A percentile compares a stretch with the other conserved stretches of the same genome.
These are phyloP conservation scores for Darevskia nairensis DNA, from an alignment of 2,797 vertebrate species.

Conservation along the genomic window DNA sequence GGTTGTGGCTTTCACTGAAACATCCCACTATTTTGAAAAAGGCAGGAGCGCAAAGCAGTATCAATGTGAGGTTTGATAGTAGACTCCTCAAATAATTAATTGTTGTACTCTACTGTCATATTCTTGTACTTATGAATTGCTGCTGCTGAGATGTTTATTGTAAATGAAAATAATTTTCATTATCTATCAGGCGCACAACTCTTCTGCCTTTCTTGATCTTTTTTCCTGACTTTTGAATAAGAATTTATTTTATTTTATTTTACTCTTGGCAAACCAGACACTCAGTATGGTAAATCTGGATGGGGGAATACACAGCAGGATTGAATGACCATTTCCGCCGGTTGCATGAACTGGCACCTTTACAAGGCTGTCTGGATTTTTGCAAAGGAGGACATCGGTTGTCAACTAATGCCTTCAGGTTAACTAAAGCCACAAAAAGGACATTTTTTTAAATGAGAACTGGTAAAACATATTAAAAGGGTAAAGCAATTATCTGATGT, in stretches of 20 bases:
- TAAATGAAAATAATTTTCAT: neutral
- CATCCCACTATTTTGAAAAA: neutral
- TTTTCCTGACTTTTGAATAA: conserved; percentile 41
- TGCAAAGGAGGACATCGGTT: conserved; percentile 38
- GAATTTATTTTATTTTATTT: neutral
- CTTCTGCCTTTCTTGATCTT: neutral
- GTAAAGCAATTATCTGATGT: conserved; percentile 57
- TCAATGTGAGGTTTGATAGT: neutral
- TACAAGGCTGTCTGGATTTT: conserved; percentile 19
- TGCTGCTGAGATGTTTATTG: neutral
- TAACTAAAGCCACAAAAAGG: conserved; percentile 58
- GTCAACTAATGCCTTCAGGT: conserved; percentile 40
- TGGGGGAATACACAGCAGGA: neutral
- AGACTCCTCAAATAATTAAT: neutral
- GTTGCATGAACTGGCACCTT: conserved; percentile 41
- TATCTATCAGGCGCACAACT: neutral
- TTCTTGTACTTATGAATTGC: conserved; percentile 43
- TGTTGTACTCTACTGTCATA: conserved; percentile 25
- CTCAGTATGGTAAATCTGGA: neutral
- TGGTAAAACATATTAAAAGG: conserved; percentile 56
- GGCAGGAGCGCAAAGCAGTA: neutral
- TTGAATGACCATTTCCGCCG: neutral
- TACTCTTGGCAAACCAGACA: conserved; percentile 20
- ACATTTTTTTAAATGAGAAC: conserved; percentile 30
- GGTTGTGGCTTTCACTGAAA: neutral